Evolutionary conservation across 2,113 vertebrate species (phyloP).

Genomic region (Suncus etruscus): DNA sequence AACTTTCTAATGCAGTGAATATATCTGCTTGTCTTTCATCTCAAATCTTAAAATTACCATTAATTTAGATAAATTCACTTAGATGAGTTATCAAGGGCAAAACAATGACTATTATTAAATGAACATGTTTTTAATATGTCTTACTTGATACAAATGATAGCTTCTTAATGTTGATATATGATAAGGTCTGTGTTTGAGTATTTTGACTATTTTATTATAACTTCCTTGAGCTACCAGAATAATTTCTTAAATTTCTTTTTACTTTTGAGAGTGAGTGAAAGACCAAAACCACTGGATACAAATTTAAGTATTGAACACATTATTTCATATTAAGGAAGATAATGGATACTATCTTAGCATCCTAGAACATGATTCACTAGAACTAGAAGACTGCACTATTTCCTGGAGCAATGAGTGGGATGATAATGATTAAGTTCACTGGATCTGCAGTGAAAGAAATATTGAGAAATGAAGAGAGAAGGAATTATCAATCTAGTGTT

Average conservation of each 20-base stretch:
- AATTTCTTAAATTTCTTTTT: background rate
- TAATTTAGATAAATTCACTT: slow-evolving; percentile 20
- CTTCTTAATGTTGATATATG: background rate
- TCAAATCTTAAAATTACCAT: slow-evolving; percentile 8
- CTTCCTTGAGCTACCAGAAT: background rate
- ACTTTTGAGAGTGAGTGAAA: background rate
- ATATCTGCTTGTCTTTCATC: background rate
- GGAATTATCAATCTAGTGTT: background rate
- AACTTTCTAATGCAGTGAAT: slow-evolving; percentile 15
- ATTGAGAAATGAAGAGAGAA: too few species aligned
- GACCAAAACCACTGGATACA: background rate
- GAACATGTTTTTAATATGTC: background rate
- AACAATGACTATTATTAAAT: background rate
- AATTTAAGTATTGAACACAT: background rate
- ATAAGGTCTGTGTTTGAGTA: background rate
- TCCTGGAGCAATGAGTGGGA: background rate
- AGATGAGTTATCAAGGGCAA: background rate
- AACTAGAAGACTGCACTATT: background rate
- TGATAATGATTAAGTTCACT: background rate
- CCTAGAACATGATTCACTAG: background rate
- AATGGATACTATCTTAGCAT: too few species aligned
- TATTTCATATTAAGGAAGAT: too few species aligned
- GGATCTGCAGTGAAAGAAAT: too few species aligned
- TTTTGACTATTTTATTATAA: background rate
- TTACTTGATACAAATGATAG: background rate